Conservation (phyloP, 2,797 vertebrate species). For the Buphagus erythrorhynchus region DNA sequence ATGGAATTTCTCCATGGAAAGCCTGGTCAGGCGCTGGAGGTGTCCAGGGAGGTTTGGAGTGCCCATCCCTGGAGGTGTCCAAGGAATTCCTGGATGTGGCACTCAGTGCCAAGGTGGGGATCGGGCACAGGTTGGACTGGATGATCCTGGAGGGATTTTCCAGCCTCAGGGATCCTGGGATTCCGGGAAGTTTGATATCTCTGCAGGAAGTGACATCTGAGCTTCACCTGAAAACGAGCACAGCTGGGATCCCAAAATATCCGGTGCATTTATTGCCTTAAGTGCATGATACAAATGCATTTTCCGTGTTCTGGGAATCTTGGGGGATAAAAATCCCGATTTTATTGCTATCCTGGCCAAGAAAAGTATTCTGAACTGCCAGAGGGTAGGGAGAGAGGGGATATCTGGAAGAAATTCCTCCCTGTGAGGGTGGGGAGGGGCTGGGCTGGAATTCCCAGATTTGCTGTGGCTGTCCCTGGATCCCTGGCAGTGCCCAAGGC, state of each 20-base stretch:
- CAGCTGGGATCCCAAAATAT: neutral
- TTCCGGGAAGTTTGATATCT: neutral
- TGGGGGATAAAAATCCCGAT: neutral
- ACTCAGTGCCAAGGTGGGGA: neutral
- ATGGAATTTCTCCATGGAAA: neutral
- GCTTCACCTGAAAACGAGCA: neutral
- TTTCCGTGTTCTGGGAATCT: neutral
- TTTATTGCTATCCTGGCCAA: neutral
- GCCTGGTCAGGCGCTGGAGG: rapidly evolving
- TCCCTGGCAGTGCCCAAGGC: neutral
- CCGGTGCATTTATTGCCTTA: rapidly evolving
- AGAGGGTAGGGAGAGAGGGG: too few species aligned
- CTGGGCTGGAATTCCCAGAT: neutral
- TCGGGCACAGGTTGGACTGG: rapidly evolving
- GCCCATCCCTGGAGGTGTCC: neutral
- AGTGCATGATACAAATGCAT: neutral
- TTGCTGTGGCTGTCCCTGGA: neutral
- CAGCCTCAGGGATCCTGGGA: rapidly evolving
- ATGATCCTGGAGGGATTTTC: neutral
- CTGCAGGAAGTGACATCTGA: neutral
- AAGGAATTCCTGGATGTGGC: neutral
- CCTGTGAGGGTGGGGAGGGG: rapidly evolving
- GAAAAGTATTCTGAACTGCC: neutral
- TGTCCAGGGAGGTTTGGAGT: neutral
- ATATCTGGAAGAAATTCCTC: neutral